phyloP scores from a whole-genome alignment of 2,113 vertebrate genomes.

The Pelmatolapia mariae region DNA sequence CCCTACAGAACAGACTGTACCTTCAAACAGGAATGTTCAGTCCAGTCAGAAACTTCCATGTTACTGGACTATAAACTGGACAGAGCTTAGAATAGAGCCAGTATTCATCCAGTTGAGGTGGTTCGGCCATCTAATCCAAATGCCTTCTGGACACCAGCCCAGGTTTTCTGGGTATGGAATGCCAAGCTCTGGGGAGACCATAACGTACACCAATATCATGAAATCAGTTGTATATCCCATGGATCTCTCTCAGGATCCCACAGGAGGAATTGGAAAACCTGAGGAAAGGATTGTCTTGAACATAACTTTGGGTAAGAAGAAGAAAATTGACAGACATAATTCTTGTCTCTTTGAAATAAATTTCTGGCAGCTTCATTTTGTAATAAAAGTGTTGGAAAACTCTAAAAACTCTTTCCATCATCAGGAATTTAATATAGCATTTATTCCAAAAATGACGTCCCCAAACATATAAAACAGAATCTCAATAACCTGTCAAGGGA shows the following conservation, averaged over 20 bases:
- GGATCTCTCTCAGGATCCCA: neutral
- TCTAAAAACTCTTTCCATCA: neutral
- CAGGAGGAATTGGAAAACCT: neutral
- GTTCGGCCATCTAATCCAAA: neutral
- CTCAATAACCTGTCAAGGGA: neutral
- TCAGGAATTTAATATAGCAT: neutral
- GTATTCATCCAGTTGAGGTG: neutral
- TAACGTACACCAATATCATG: neutral
- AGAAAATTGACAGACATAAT: neutral
- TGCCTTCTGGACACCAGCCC: neutral
- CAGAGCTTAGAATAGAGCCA: neutral
- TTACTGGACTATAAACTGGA: neutral
- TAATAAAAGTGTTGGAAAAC: neutral
- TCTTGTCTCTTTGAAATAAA: neutral
- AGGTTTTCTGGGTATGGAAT: neutral
- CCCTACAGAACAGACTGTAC: neutral
- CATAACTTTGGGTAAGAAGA: neutral
- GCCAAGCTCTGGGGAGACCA: neutral
- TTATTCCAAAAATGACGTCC: neutral
- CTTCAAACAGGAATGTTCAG: neutral
- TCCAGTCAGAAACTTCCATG: neutral
- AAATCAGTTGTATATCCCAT: neutral
- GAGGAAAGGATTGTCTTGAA: neutral
- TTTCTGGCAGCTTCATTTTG: neutral
- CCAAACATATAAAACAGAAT: neutral